phyloP scores from a whole-genome alignment of 2,797 vertebrate genomes.

The Sus cebifrons region DNA sequence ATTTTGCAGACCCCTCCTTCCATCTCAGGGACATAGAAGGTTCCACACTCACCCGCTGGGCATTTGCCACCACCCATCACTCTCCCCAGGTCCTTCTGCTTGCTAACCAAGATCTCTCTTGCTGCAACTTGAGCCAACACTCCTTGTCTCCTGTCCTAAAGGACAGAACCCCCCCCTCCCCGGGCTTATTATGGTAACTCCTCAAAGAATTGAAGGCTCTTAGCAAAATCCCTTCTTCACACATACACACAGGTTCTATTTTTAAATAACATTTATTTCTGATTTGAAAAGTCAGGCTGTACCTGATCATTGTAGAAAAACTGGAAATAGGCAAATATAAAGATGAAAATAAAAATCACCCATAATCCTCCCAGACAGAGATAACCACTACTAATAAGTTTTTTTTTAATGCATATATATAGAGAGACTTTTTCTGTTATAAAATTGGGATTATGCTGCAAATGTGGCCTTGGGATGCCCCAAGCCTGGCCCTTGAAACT shows the following conservation, averaged over 20 bases:
- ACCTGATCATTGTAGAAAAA: slow-evolving; percentile 68
- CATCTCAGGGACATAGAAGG: neutral
- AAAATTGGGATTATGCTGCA: slow-evolving; percentile 39
- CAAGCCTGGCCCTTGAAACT: neutral
- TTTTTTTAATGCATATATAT: neutral
- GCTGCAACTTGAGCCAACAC: neutral
- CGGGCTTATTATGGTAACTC: neutral
- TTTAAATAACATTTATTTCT: slow-evolving; percentile 74
- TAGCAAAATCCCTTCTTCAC: slow-evolving; percentile 27
- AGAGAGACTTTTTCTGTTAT: neutral
- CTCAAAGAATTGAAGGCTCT: slow-evolving; percentile 50
- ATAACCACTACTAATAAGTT: neutral
- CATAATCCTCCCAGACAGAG: neutral
- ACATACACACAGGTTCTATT: slow-evolving; percentile 41
- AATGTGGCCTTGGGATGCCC: neutral
- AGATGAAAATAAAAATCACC: slow-evolving; percentile 65
- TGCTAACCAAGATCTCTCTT: neutral
- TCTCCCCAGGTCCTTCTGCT: neutral
- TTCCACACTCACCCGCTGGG: fast-evolving
- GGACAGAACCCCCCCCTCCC: neutral
- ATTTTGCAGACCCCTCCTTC: neutral
- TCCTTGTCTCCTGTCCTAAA: neutral
- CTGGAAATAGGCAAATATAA: slow-evolving; percentile 47
- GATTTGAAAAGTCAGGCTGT: slow-evolving; percentile 47
- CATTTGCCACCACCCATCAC: neutral